Percentiles rank a stretch among this genome's conserved stretches.
Evolutionary conservation across 2,888 invertebrate genomes (phyloP).

Genomic region (Synergus gifuensis): DNA sequence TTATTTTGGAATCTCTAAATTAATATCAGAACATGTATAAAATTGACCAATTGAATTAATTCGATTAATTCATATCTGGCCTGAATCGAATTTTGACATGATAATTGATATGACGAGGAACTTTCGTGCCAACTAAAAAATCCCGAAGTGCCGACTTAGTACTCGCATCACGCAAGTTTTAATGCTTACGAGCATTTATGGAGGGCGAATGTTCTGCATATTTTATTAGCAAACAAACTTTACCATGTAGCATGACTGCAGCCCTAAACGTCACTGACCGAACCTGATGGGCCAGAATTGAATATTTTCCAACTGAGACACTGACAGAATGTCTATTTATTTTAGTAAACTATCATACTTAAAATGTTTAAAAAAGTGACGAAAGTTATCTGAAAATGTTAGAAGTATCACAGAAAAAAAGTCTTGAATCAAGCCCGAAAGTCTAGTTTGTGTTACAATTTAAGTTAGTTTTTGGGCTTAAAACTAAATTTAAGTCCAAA

Average conservation of each 20-base stretch:
- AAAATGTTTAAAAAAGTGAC: no score
- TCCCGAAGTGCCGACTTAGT: constrained; percentile 64
- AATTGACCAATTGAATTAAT: constrained; percentile 1
- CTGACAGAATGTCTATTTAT: neutral
- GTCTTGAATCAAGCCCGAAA: no score
- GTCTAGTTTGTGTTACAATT: no score
- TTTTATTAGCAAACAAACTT: constrained; percentile 76
- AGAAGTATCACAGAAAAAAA: no score
- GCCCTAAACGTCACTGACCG: constrained; percentile 15
- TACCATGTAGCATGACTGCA: constrained; percentile 58
- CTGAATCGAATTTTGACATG: constrained; percentile 6
- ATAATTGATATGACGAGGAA: constrained; percentile 36
- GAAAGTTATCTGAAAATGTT: no score
- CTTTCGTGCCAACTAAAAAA: constrained; percentile 59
- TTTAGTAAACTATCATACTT: no score
- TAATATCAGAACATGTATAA: neutral
- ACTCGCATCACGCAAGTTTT: constrained; percentile 70
- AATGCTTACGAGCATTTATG: constrained; percentile 68
- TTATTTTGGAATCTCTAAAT: neutral
- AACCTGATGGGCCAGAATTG: neutral
- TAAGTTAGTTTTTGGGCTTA: no score
- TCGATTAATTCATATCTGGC: neutral
- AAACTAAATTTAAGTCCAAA: no score
- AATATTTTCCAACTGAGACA: neutral
- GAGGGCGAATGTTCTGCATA: constrained; percentile 74